phyloP scores from a whole-genome alignment of 1,140 invertebrate genomes.

The Euwallacea similis region DNA sequence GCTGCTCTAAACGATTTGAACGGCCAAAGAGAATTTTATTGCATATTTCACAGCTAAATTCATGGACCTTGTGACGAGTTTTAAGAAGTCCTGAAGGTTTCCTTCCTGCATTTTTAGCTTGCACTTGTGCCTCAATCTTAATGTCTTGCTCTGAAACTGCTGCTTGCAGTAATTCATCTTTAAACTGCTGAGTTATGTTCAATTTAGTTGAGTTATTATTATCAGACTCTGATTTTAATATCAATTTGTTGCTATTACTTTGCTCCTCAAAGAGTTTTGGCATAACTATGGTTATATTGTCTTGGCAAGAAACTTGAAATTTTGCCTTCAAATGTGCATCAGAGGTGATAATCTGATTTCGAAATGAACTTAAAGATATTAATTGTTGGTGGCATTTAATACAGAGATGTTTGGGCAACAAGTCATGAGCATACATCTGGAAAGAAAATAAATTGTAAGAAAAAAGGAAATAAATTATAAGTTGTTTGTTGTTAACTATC shows the following conservation, averaged over 20 bases:
- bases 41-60: constrained; percentile 28
- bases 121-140: no score
- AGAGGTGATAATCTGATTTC: constrained; percentile 5
- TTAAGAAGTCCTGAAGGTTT: constrained; percentile 6
- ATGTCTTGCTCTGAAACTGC: no score
- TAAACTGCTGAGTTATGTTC: no score
- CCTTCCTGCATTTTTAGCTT: neutral
- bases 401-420: constrained; percentile 13
- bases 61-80: constrained; percentile 13
- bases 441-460: neutral
- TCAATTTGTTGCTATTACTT: neutral
- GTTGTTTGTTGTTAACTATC: no score
- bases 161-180: no score
- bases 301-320: neutral
- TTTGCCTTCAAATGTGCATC: constrained; percentile 14
- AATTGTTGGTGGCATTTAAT: constrained; percentile 15
- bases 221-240: neutral
- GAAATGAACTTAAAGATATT: neutral
- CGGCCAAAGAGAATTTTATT: constrained; percentile 25
- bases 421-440: constrained; percentile 9
- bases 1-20: constrained; percentile 24
- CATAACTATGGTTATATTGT: no score
- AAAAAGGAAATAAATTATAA: no score
- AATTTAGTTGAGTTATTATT: no score
- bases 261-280: neutral